Conservation (phyloP, 2,888 invertebrate species). For the Luperina nickerlii region DNA sequence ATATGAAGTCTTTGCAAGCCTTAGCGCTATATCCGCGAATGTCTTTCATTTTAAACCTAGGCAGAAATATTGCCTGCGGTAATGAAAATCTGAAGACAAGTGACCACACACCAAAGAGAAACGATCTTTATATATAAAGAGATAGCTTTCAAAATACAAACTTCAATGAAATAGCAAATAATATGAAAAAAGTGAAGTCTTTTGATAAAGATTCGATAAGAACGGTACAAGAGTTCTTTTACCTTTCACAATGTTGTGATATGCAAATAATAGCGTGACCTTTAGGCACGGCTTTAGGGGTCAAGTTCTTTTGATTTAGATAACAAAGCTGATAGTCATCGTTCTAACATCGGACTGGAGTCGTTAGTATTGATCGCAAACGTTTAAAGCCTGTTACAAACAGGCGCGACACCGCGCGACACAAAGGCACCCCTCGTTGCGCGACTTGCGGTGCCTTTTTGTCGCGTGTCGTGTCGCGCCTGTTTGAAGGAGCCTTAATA, state of each 20-base stretch:
- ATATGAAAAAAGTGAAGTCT: conserved; percentile 52
- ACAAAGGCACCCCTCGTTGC: no score
- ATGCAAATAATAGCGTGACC: conserved; percentile 60
- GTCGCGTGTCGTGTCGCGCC: no score
- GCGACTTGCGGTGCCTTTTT: no score
- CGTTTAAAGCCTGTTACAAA: neutral
- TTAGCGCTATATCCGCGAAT: neutral
- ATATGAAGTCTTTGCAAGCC: neutral
- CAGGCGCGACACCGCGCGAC: no score
- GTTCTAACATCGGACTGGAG: neutral
- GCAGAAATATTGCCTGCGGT: conserved; percentile 35
- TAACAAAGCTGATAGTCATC: conserved; percentile 1
- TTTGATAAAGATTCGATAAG: conserved; percentile 29
- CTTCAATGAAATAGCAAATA: conserved; percentile 20
- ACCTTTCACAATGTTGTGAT: conserved; percentile 58
- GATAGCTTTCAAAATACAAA: conserved; percentile 21
- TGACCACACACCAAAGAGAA: conserved; percentile 9
- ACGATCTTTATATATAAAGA: conserved; percentile 24
- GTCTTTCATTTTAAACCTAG: conserved; percentile 10
- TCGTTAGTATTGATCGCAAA: neutral
- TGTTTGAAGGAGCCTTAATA: no score
- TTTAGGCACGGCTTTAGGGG: no score
- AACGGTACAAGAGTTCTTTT: conserved; percentile 43
- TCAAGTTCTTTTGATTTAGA: conserved; percentile 45
- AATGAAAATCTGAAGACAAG: conserved; percentile 56